Evolutionary conservation across 2,797 vertebrate species (phyloP).

Genomic region (Harpagifer antarcticus): DNA sequence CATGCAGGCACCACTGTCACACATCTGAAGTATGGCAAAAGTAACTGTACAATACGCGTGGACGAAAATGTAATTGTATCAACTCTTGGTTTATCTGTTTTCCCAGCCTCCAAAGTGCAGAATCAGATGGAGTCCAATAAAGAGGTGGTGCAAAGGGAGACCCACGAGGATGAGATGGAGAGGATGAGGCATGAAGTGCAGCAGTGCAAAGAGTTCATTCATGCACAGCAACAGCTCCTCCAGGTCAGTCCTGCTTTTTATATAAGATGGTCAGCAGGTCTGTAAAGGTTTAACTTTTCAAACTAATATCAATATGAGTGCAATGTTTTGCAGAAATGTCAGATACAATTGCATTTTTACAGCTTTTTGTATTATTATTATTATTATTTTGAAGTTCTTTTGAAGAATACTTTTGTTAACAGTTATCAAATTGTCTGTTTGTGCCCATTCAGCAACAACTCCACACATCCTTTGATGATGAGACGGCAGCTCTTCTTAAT

Average conservation of each 20-base stretch:
- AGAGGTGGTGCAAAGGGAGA: slow-evolving; percentile 89
- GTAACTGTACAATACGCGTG: background rate
- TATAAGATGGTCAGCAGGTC: background rate
- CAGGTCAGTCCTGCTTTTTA: slow-evolving; percentile 84
- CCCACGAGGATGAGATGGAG: slow-evolving; percentile 92
- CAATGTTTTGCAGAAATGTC: background rate
- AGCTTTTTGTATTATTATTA: background rate
- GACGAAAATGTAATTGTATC: background rate
- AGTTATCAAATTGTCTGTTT: background rate
- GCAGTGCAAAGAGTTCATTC: slow-evolving; percentile 96
- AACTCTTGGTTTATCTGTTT: slow-evolving; percentile 18
- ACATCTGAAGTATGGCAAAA: background rate
- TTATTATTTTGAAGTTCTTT: background rate
- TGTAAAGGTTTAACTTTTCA: slow-evolving; percentile 6
- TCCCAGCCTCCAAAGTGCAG: slow-evolving; percentile 87
- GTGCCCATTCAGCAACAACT: slow-evolving; percentile 90
- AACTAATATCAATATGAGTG: background rate
- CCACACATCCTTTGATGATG: slow-evolving; percentile 92
- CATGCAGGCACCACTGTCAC: too few relatives aligned
- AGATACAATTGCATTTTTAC: background rate
- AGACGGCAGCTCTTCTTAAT: slow-evolving; percentile 91
- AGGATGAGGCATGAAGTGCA: slow-evolving; percentile 92
- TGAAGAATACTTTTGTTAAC: background rate
- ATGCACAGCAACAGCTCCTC: slow-evolving; percentile 93
- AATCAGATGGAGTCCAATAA: slow-evolving; percentile 80